Base-by-base conservation (phyloP, 2,113 vertebrate species). In the Cryptomyrus ogoouensis region DNA sequence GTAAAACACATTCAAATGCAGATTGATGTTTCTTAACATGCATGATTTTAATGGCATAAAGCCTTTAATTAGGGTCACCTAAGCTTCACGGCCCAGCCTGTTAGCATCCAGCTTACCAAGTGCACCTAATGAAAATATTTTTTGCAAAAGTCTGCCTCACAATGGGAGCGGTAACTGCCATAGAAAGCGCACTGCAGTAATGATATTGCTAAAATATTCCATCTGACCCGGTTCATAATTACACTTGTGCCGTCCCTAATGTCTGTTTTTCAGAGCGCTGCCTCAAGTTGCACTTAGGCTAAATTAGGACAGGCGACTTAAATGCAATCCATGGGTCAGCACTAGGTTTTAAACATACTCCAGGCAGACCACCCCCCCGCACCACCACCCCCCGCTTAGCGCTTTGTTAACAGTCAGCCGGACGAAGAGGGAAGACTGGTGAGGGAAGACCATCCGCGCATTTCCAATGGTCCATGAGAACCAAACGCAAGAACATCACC, bases 1-100 rank as follows among this genome's bases (percentile, higher is more conserved):
- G 90, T 90, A 70, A 88, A 90, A 90, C 46, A 89, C 88, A 91
- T 91, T 93, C 90, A 88, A 84, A 89, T 90, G 91, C 87, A 93
- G 90, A 90, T 88, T 92, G 91, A 70, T 90, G 89, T 91, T 90
- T 88, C 70, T 86, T 87, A 83, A 53, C 88, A 35, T 77, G 89
- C 85, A 90, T 91, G 90, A 87, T 91, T 93, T 92, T 92, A 91
- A 93, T 92, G 91, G 90, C 89, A 89, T 92, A 90, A 91, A 90
- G 83, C 88, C 90, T 89, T 91, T 90, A 92, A 91, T 92, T 91
- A 92, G 87, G 90, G 90, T 92, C 90, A 92, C 89, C 90, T 91
- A 89, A 86, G 88, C 88, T 91, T 87, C 90, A 85, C 70, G 50
- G 70, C 70, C 88, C 90, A 80, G 87, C 74, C 70, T 27, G 90